Evolutionary conservation across 2,888 invertebrate genomes (phyloP).

Genomic region (Cheilosia soror): DNA sequence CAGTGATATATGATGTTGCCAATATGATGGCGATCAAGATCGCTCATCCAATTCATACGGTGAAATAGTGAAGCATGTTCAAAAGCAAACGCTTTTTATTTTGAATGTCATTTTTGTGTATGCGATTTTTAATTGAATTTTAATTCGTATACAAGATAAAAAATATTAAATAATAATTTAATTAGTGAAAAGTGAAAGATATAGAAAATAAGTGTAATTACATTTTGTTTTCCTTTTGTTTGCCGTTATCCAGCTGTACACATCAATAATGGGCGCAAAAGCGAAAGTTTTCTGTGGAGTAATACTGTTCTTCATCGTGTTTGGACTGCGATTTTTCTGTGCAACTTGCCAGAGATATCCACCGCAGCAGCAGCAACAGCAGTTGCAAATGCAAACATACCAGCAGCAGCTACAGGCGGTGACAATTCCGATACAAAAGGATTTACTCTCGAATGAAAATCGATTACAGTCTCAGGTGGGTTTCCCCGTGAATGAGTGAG

Average conservation of each 20-base stretch:
- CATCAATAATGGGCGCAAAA: conserved; percentile 75
- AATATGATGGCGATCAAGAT: conserved; percentile 37
- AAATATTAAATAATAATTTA: conserved; percentile 11
- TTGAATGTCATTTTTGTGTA: conserved; percentile 34
- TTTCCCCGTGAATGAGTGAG: conserved; percentile 17
- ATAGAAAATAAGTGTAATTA: conserved; percentile 5
- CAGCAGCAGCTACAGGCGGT: conserved; percentile 65
- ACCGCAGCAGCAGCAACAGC: conserved; percentile 53
- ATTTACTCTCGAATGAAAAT: conserved; percentile 72
- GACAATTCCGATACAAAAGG: conserved; percentile 69
- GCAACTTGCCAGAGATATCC: conserved; percentile 75
- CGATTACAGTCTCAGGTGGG: conserved; percentile 74
- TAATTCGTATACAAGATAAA: conserved; percentile 17
- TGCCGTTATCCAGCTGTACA: background rate
- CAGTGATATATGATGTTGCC: conserved; percentile 21
- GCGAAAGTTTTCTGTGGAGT: conserved; percentile 76
- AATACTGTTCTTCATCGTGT: conserved; percentile 74
- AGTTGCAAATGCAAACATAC: conserved; percentile 57
- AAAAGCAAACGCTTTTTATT: conserved; percentile 8
- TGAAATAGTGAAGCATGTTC: conserved; percentile 26
- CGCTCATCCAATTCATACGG: conserved; percentile 39
- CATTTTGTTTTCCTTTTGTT: conserved; percentile 14
- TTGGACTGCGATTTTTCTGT: conserved; percentile 76
- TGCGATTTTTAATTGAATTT: conserved; percentile 31
- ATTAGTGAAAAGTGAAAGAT: conserved; percentile 65